Evolutionary conservation across 2,113 vertebrate species (phyloP).

Genomic region (Raja brachyura): DNA sequence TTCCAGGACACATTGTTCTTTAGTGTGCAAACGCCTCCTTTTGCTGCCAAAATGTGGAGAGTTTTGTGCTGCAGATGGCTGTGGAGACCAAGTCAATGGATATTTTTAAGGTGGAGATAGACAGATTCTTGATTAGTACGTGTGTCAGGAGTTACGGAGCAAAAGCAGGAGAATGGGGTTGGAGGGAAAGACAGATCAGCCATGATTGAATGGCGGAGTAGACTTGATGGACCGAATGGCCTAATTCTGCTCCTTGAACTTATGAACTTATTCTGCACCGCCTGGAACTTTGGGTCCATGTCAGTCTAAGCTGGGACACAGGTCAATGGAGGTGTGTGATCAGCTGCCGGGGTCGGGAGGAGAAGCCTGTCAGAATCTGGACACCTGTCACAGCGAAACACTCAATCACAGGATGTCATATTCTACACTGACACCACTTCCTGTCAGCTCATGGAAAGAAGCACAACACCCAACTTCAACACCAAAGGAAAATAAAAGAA

Average conservation of each 20-base stretch:
- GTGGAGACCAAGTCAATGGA: no score
- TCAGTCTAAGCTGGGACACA: not conserved
- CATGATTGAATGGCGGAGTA: no score
- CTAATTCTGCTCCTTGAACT: no score
- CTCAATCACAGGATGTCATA: not conserved
- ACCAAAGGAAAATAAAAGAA: not conserved
- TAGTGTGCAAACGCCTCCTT: not conserved
- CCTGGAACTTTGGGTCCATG: not conserved
- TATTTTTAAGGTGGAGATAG: no score
- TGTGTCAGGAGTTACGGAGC: no score
- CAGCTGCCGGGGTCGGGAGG: not conserved
- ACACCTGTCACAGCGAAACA: not conserved
- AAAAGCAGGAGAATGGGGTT: no score
- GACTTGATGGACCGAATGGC: no score
- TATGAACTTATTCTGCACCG: no score
- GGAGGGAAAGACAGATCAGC: no score
- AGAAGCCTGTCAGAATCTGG: not conserved
- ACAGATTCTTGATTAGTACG: no score
- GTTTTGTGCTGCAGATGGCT: not conserved
- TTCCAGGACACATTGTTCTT: not conserved
- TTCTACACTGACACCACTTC: slow-evolving; percentile 17
- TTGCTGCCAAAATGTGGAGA: not conserved
- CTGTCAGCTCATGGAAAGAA: not conserved
- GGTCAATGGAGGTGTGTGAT: no score
- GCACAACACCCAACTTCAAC: slow-evolving; percentile 31